Conservation (phyloP, 2,888 invertebrate genomes). For the Tiphia femorata region DNA sequence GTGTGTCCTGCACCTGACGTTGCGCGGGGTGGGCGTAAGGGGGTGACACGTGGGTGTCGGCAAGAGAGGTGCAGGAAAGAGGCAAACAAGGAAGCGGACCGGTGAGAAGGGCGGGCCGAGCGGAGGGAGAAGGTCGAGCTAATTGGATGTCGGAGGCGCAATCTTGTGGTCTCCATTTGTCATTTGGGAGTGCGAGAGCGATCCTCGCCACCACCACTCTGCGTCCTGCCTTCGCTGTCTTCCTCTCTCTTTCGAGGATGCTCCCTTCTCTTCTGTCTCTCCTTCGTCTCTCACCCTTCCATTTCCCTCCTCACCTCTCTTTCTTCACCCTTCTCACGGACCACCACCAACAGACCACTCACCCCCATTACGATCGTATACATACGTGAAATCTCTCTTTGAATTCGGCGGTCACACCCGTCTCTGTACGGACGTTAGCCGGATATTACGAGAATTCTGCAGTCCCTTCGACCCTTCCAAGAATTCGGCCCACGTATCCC, state of each 20-base stretch:
- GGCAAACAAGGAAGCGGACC: slow-evolving; percentile 19
- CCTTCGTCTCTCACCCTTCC: slow-evolving; percentile 44
- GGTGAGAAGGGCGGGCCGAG: slow-evolving; percentile 10
- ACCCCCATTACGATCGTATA: slow-evolving; percentile 3
- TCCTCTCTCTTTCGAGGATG: slow-evolving; percentile 1
- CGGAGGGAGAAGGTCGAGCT: slow-evolving; percentile 44
- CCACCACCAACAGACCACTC: background rate
- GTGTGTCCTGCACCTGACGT: slow-evolving; percentile 47
- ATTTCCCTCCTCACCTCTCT: slow-evolving; percentile 31
- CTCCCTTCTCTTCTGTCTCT: slow-evolving; percentile 11
- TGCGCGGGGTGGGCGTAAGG: slow-evolving; percentile 27
- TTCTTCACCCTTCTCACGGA: slow-evolving; percentile 19
- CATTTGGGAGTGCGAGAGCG: slow-evolving; percentile 47
- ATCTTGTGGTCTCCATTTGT: slow-evolving; percentile 59
- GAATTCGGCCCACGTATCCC: slow-evolving; percentile 37
- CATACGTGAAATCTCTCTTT: slow-evolving; percentile 24
- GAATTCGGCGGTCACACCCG: slow-evolving; percentile 35
- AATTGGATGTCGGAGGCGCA: slow-evolving; percentile 60
- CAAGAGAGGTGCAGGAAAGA: slow-evolving; percentile 1
- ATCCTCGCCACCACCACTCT: background rate
- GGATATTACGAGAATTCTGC: slow-evolving; percentile 38
- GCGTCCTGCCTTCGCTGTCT: slow-evolving; percentile 25
- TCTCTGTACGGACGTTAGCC: slow-evolving; percentile 23
- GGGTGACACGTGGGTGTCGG: slow-evolving; percentile 9
- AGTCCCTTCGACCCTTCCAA: slow-evolving; percentile 24